Conservation (phyloP, 2,888 invertebrate species). For the Drosophila birchii region DNA sequence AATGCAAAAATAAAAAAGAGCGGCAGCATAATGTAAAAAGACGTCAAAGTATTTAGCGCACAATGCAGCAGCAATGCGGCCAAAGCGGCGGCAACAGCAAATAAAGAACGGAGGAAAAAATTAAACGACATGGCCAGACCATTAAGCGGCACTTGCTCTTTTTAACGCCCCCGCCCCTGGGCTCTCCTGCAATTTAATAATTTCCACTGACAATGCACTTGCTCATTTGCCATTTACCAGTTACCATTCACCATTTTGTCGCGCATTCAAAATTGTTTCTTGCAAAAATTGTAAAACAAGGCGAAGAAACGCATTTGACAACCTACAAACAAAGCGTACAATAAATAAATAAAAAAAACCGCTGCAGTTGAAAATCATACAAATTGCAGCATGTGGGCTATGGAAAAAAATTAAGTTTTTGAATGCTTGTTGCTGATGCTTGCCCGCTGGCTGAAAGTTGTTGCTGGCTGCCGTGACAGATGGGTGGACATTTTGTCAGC, state of each 20-base stretch:
- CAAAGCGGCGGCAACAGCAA: constrained; percentile 28
- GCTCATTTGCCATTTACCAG: constrained; percentile 53
- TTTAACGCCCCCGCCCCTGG: background rate
- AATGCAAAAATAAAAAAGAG: constrained; percentile 5
- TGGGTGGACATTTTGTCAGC: constrained; percentile 76
- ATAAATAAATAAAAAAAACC: constrained; percentile 13
- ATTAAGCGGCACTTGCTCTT: constrained; percentile 48
- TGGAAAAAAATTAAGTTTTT: constrained; percentile 42
- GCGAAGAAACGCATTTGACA: constrained; percentile 45
- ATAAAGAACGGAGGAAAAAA: constrained; percentile 31
- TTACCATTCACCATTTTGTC: constrained; percentile 10
- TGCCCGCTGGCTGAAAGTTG: constrained; percentile 49
- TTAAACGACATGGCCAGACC: constrained; percentile 43
- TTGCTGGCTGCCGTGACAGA: constrained; percentile 73
- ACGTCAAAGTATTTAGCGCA: constrained; percentile 52
- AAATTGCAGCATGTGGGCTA: constrained; percentile 55
- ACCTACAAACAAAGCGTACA: constrained; percentile 28
- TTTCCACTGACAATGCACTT: constrained; percentile 50
- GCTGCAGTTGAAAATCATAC: constrained; percentile 53
- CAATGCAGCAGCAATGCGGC: constrained; percentile 43
- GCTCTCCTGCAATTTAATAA: constrained; percentile 47
- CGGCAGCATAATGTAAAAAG: constrained; percentile 35
- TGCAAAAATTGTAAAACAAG: constrained; percentile 45
- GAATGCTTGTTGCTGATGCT: constrained; percentile 52
- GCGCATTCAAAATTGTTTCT: constrained; percentile 47